These are phyloP conservation scores for Synanthedon tipuliformis DNA, from an alignment of 2,888 invertebrate genomes.

Conservation along the genomic window DNA sequence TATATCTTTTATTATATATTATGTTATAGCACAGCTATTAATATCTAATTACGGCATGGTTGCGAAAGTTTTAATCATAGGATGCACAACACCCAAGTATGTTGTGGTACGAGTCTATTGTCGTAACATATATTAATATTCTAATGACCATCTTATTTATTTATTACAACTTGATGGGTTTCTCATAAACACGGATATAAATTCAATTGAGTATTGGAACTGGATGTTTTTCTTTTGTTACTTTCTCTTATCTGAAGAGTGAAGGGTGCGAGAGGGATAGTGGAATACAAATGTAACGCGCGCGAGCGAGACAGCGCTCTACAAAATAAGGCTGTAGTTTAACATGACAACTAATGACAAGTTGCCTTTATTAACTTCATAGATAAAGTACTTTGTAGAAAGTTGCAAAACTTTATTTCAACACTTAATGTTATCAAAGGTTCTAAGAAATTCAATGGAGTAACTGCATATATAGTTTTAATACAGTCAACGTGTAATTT, in stretches of 20 bases:
- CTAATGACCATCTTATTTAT: no score
- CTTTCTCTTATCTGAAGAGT: conserved; percentile 66
- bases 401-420: background rate
- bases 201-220: conserved; percentile 37
- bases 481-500: no score
- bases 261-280: conserved; percentile 58
- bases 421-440: background rate
- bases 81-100: no score
- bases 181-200: conserved; percentile 23
- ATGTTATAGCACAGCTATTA: conserved; percentile 21
- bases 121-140: conserved; percentile 6
- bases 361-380: conserved; percentile 25
- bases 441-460: no score
- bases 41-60: conserved; percentile 25
- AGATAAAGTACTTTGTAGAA: background rate
- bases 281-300: conserved; percentile 17
- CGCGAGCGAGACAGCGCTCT: conserved; percentile 44
- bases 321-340: conserved; percentile 17
- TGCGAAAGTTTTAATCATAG: conserved; percentile 16
- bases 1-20: conserved; percentile 16
- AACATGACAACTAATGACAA: conserved; percentile 29
- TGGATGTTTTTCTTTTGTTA: conserved; percentile 64
- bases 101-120: no score
- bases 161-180: background rate
- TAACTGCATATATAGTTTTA: no score